Base-by-base conservation (phyloP, 1,140 invertebrate genomes). In the Drosophila albomicans region DNA sequence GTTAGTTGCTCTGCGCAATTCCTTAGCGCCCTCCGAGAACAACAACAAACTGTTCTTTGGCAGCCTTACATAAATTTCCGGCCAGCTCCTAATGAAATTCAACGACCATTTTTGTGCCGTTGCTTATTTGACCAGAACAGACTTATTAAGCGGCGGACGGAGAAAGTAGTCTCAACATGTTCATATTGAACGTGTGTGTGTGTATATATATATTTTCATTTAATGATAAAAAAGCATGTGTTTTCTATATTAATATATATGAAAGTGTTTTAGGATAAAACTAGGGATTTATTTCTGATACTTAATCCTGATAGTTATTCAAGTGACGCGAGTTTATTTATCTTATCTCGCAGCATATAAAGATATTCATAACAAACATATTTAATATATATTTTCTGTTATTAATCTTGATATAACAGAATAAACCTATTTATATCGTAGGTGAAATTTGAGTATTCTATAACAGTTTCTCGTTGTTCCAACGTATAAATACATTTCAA, bases 61-160 rank as follows among this genome's bases (percentile, higher is more conserved):
- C 13, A 72, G 76, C 65, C 79, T 72, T 77, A 81, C 82, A 88
- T 87, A 86, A 86, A 88, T 88, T 86, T 82, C 28, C 51, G 57
- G 49, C 16, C 15, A 49, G 32, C 20, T 15, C 63, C 72, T 87
- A 87, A 87, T 87, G 79, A 87, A 87, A 88, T 88, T 38, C 35
- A 38, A 38, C 35, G 35, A 87, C 77, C 49, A 67, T 82, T 71
- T 25, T 38, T 38, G 6, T 38, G 35, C 35, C 35, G 35, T 10
- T 2, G 11, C 49, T 11, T 32, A 51, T 11, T 67, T 66, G 51
- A 48, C 67, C 48, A 61, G 56, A 57, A 49, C 15, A 61, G 25
- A 32, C 25, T 69, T 54, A 43, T 25, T 25, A 4, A 25, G 20
- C 20, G 20, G 45, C 30, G 6, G n/a, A 20, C 46, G 32, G 56